phyloP scores from a whole-genome alignment of 2,888 invertebrate species.

The Noctua fimbriata region DNA sequence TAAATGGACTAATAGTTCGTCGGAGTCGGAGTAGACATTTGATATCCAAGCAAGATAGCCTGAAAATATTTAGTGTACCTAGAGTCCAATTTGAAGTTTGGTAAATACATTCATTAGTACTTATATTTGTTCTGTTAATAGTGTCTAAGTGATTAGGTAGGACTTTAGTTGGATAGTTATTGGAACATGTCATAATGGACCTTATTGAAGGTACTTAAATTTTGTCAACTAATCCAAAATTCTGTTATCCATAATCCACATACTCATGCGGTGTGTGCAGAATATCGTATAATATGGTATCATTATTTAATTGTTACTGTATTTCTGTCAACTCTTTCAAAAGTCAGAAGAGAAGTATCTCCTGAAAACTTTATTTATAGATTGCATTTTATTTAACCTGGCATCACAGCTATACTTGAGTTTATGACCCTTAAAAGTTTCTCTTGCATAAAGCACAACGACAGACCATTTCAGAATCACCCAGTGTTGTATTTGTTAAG shows the following conservation, averaged over 20 bases:
- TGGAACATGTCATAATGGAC: background rate
- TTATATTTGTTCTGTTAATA: conserved; percentile 13
- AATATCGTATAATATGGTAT: background rate
- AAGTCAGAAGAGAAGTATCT: background rate
- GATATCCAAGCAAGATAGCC: conserved; percentile 13
- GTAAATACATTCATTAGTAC: conserved; percentile 15
- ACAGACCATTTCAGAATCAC: conserved; percentile 2
- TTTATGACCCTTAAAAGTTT: conserved; percentile 18
- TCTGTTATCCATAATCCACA: too few species aligned
- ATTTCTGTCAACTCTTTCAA: background rate
- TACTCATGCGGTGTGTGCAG: background rate
- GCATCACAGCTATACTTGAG: background rate
- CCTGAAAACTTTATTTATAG: background rate
- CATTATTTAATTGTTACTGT: background rate
- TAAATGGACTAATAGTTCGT: conserved; percentile 42
- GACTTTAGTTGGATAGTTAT: background rate
- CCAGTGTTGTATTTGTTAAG: conserved; percentile 25
- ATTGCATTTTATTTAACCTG: conserved; percentile 1
- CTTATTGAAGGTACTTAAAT: background rate
- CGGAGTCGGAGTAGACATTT: conserved; percentile 21
- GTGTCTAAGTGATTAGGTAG: background rate
- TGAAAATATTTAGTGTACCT: background rate
- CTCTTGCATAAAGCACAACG: background rate
- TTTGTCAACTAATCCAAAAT: background rate
- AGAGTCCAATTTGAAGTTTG: conserved; percentile 2